phyloP scores from a whole-genome alignment of 1,140 invertebrate species.

The Leptestheria dahalacensis region DNA sequence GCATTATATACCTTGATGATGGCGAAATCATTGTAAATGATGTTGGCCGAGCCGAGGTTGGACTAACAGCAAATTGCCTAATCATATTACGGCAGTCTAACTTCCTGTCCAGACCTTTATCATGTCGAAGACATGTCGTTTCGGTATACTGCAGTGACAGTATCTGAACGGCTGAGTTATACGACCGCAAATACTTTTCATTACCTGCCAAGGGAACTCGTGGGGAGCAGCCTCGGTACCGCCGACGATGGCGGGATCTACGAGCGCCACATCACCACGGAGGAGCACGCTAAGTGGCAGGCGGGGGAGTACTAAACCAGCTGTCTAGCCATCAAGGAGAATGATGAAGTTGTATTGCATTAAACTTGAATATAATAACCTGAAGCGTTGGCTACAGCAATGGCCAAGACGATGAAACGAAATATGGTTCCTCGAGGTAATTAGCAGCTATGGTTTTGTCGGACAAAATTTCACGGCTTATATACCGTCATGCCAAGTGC shows the following conservation, averaged over 20 bases:
- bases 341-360: no score
- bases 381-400: neutral
- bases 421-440: no score
- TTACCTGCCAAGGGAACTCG: constrained; percentile 22
- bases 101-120: no score
- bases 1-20: constrained; percentile 1
- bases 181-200: no score
- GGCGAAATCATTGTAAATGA: constrained; percentile 8
- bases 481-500: no score
- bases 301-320: neutral
- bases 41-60: constrained; percentile 10
- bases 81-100: no score
- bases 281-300: neutral
- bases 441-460: no score
- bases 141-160: no score
- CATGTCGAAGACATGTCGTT: constrained; percentile 5
- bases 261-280: neutral
- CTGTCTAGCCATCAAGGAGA: no score
- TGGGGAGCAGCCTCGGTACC: constrained; percentile 18
- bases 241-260: constrained; percentile 16
- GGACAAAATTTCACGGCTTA: no score
- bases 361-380: neutral
- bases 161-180: neutral
- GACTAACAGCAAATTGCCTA: constrained; percentile 1
- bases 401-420: neutral